These are phyloP conservation scores for Sebastes taczanowskii DNA, from an alignment of 2,797 vertebrate species.

Conservation along the genomic window DNA sequence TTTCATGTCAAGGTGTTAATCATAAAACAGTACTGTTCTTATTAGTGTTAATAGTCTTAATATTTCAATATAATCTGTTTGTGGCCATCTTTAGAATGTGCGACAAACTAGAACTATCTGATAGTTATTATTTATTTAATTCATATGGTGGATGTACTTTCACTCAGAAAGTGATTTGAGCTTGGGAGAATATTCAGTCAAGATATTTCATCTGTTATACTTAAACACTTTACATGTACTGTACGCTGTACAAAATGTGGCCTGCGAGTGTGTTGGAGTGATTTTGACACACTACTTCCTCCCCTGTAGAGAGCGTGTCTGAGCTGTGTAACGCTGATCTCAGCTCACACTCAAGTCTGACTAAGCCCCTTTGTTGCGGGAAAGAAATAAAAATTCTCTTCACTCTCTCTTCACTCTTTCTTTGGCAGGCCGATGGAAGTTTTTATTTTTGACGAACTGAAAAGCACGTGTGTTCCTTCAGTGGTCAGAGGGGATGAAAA, in stretches of 20 bases:
- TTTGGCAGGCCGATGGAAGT: conserved; percentile 24
- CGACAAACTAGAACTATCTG: not conserved
- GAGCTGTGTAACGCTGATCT: conserved; percentile 23
- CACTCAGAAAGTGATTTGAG: not conserved
- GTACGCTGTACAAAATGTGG: not conserved
- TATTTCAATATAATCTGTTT: not conserved
- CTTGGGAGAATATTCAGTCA: not conserved
- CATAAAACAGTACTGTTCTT: not conserved
- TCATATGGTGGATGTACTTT: not conserved
- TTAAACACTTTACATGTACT: not conserved
- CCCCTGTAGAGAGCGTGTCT: conserved; percentile 51
- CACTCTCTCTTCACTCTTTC: conserved; percentile 1
- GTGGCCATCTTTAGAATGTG: not conserved
- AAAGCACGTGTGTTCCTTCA: conserved; percentile 45
- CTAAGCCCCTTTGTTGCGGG: conserved; percentile 43
- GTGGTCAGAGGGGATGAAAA: conserved; percentile 51
- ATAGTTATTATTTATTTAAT: not conserved
- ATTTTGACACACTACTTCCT: not conserved
- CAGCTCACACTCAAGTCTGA: conserved; percentile 21
- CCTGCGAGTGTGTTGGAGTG: not conserved
- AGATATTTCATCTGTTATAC: not conserved
- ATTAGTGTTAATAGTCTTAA: not conserved
- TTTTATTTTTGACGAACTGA: conserved; percentile 40
- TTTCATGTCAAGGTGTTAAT: not conserved
- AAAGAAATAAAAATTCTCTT: conserved; percentile 17